phyloP scores from a whole-genome alignment of 2,113 vertebrate species.

The Tylochromis polylepis region DNA sequence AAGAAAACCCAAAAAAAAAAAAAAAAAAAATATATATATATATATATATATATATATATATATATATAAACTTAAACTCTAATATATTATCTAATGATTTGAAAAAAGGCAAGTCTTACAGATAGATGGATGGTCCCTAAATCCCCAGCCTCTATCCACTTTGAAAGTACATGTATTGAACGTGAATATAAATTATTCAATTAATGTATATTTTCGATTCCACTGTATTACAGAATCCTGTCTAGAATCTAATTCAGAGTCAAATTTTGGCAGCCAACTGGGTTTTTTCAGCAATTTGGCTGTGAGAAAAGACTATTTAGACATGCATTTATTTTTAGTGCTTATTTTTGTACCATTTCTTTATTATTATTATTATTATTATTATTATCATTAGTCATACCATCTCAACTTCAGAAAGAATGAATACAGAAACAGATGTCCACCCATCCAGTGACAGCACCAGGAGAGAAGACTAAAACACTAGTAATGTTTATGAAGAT shows the following conservation, averaged over 20 bases:
- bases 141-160: not conserved
- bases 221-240: not conserved
- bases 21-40: too few species aligned
- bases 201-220: not conserved
- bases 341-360: not conserved
- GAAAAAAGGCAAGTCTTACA: not conserved
- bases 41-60: not conserved
- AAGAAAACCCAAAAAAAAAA: too few species aligned
- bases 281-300: not conserved
- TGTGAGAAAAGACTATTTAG: not conserved
- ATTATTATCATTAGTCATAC: not conserved
- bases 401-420: not conserved
- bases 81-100: not conserved
- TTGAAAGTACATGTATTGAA: not conserved
- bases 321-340: not conserved
- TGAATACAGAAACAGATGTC: not conserved
- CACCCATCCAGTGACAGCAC: not conserved
- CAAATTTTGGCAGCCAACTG: not conserved
- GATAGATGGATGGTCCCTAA: not conserved
- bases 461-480: not conserved
- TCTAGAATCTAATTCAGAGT: not conserved
- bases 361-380: too few species aligned
- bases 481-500: conserved; percentile 2
- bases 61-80: not conserved
- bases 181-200: not conserved